Percentiles rank a stretch among this genome's conserved stretches.
phyloP scores from a whole-genome alignment of 2,113 vertebrate genomes.

The Astur gentilis region DNA sequence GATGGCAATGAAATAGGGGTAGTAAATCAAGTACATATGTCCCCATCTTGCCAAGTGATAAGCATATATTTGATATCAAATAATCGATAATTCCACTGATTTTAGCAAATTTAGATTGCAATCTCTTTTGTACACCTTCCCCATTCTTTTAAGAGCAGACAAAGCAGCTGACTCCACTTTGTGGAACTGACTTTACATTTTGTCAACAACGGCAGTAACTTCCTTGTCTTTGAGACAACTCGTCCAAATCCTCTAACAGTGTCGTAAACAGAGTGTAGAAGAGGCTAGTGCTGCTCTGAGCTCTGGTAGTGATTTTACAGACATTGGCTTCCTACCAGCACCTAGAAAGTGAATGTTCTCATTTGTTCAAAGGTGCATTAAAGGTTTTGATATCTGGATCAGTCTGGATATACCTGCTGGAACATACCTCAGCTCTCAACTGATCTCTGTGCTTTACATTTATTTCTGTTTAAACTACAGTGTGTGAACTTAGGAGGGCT shows the following conservation, averaged over 20 bases:
- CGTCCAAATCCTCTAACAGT: neutral
- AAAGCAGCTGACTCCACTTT: neutral
- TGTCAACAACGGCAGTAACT: fast-evolving
- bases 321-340: neutral
- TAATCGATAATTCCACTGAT: neutral
- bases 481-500: fast-evolving
- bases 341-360: neutral
- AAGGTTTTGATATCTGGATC: neutral
- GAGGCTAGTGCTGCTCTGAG: neutral
- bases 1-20: neutral
- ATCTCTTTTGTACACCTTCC: neutral
- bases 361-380: neutral
- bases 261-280: neutral
- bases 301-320: neutral
- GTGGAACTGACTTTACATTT: neutral
- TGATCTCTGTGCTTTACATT: neutral
- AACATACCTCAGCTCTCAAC: neutral
- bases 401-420: neutral
- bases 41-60: neutral
- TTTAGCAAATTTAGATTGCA: neutral
- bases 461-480: neutral
- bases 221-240: neutral
- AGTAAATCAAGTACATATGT: neutral
- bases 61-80: neutral
- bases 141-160: neutral